Evolutionary conservation across 2,797 vertebrate species (phyloP), one percentile per base, ranked within the genome.

Genomic region (Syndactyla subalaris): DNA sequence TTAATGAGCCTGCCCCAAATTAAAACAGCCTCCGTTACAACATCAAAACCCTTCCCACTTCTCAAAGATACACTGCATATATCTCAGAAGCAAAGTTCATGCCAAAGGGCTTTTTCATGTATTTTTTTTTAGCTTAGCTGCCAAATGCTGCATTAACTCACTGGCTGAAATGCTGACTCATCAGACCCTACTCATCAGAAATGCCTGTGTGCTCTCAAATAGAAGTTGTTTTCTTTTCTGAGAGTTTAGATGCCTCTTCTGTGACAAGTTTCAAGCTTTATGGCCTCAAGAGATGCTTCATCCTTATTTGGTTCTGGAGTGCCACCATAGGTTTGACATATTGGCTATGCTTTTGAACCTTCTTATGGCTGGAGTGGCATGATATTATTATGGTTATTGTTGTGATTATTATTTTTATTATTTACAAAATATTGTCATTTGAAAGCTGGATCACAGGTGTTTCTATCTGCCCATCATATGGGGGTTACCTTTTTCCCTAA

Each of bases 1-100:
- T 81, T 96, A 95, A 95, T 85, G 90, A 96, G 77, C 59, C 73
- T 95, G 90, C 51, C 92, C 63, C 83, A 94, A 97, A 96, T 97
- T 95, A 90, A 96, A 96, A 78, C 82, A 85, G 73, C 62, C 66
- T 93, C 76, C 3, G 4, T 68, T 93, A 62, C 41, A 93, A 96
- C 80, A 94, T 95, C 90, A 97, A 92, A 97, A 95, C 45, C 77
- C 83, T 85, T 92, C 77, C 32, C 74, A 63, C 85, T 84, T 81
- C 78, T 85, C 84, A 45, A 55, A 93, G 88, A 93, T 45, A 82
- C 51, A 45, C 36, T 84, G 77, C 38, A n/a, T 93, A 30, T 79
- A 95, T 90, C 85, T 93, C 90, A 73, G 71, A 93, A 93, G 36
- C 72, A 91, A 95, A 95, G 94, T 93, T 95, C 88, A 85, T 43